Conservation (phyloP, 2,113 vertebrate genomes). For the Clarias macrocephalus region DNA sequence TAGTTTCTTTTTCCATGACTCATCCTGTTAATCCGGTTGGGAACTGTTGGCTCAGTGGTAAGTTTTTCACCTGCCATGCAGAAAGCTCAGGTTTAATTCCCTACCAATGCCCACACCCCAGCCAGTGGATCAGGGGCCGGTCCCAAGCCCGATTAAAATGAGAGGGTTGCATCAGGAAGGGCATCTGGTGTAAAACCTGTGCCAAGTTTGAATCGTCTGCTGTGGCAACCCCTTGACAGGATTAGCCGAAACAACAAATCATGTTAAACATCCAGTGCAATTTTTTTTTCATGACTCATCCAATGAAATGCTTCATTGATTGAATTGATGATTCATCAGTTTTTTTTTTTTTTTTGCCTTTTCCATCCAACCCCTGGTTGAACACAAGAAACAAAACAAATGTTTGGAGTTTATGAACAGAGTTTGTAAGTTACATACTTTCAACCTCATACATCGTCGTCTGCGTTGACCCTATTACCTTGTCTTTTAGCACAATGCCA, state of each 20-base stretch:
- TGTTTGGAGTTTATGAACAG: neutral
- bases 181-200: too few relatives aligned
- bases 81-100: too few relatives aligned
- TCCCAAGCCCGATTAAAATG: too few relatives aligned
- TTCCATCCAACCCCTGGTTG: neutral
- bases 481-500: conserved; percentile 41
- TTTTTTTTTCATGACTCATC: neutral
- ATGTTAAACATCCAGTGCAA: too few relatives aligned
- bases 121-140: too few relatives aligned
- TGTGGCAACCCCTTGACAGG: too few relatives aligned
- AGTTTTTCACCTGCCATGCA: too few relatives aligned
- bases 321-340: neutral
- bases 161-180: too few relatives aligned
- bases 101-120: too few relatives aligned
- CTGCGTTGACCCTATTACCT: neutral
- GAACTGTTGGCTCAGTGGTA: too few relatives aligned
- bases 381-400: neutral
- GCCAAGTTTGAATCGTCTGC: too few relatives aligned
- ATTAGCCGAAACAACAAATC: too few relatives aligned
- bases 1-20: neutral
- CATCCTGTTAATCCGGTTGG: neutral
- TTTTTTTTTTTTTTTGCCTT: neutral
- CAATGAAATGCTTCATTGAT: neutral
- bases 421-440: neutral
- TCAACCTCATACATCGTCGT: neutral